Base-by-base conservation (phyloP, 2,888 invertebrate genomes). In the Mythimna albipuncta region DNA sequence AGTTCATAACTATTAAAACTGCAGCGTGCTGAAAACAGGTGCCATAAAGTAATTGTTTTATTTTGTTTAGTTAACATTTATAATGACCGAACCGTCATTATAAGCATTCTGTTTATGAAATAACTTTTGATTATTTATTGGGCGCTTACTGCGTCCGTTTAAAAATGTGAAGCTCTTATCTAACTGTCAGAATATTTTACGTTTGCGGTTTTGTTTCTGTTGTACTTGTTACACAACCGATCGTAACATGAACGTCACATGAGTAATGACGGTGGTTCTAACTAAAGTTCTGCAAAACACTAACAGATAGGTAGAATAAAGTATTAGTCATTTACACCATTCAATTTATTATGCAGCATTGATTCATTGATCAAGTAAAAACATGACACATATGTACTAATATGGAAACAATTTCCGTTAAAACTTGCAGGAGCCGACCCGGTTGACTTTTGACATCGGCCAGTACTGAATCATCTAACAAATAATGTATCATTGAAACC, bases 321-420 rank as follows among this genome's bases (percentile, higher is more conserved):
- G 32, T 73, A 81, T 85, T 85, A 86, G 75, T 85, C 86, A 89
- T 76, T 65, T 69, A 82, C 75, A 63, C 52, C 55, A 69, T 54
- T 72, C 75, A 79, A 79, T 88, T 86, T 88, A 84, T 86, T 88
- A 88, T 86, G 76, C 85, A 82, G 81, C 84, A 90, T 91, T 92
- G 92, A 92, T 90, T 94, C 91, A 93, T 90, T 88, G 85, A 86
- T 73, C 89, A 89, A 85, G 88, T 90, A 88, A 90, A 91, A 90
- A 91, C 87, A 91, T 94, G 93, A 92, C 92, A 91, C 91, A 94
- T 90, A 79, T 77, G 65, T 70, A 64, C 75, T 41, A 75, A 79
- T 87, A 91, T 90, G 88, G 86, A 89, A 89, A 91, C 89, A 79
- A 90, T 91, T 93, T 94, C 93, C 93, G 91, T 87, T 89, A 89